Percentiles rank a stretch among this genome's conserved stretches.
These are phyloP conservation scores for Labia minor DNA, from an alignment of 2,888 invertebrate genomes.

Conservation along the genomic window DNA sequence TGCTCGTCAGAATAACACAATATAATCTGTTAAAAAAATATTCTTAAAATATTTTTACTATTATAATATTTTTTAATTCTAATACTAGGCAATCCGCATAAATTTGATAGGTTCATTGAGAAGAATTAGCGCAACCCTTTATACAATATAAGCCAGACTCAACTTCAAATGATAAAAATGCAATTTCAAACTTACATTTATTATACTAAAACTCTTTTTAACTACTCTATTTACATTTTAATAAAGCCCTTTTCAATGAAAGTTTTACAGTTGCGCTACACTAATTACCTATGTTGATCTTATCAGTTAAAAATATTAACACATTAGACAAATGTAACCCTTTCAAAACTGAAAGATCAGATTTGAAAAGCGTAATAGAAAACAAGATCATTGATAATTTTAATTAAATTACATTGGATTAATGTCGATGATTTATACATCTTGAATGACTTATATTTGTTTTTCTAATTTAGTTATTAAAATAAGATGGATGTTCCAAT, in stretches of 20 bases:
- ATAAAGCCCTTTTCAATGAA: neutral
- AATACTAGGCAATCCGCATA: too few relatives aligned
- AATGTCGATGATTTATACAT: slow-evolving; percentile 4
- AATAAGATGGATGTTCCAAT: neutral
- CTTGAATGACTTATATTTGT: slow-evolving; percentile 7
- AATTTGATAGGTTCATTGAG: too few relatives aligned
- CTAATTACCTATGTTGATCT: neutral
- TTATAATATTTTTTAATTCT: too few relatives aligned
- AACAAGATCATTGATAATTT: neutral
- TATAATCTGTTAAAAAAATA: too few relatives aligned
- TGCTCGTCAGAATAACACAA: too few relatives aligned
- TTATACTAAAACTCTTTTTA: too few relatives aligned
- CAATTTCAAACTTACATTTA: too few relatives aligned
- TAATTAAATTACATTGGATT: neutral
- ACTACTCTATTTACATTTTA: too few relatives aligned
- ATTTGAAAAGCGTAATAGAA: neutral
- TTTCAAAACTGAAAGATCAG: neutral
- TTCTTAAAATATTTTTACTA: too few relatives aligned
- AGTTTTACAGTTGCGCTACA: neutral
- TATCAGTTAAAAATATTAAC: slow-evolving; percentile 8
- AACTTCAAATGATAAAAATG: too few relatives aligned
- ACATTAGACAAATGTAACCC: neutral
- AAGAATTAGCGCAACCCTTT: too few relatives aligned
- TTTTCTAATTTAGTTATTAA: neutral
- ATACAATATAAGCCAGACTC: too few relatives aligned